Evolutionary conservation across 1,140 invertebrate genomes (phyloP).

Genomic region (Neotoxoptera formosana): DNA sequence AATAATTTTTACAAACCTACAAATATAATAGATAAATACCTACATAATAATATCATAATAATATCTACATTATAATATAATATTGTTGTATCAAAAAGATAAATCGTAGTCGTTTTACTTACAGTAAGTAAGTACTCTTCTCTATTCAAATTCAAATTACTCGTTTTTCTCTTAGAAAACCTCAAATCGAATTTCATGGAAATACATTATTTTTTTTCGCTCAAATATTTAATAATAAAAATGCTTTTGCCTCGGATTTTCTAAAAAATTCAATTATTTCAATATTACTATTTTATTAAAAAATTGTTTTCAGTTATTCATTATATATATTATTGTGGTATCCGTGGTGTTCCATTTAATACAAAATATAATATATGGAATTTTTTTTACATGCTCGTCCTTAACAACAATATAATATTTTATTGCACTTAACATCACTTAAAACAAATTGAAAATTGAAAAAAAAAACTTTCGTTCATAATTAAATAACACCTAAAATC

Average conservation of each 20-base stretch:
- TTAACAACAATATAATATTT: not conserved
- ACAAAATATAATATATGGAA: not conserved
- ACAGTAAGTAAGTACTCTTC: not conserved
- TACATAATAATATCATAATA: too few species aligned
- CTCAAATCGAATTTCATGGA: not conserved
- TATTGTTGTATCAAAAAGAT: not conserved
- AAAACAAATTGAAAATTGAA: not conserved
- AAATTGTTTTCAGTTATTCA: not conserved
- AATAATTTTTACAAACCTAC: not conserved
- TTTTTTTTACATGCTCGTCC: not conserved
- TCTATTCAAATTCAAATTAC: conserved; percentile 18
- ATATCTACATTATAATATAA: too few species aligned
- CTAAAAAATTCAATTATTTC: not conserved
- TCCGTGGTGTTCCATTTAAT: not conserved
- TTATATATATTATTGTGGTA: not conserved
- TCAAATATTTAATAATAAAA: conserved; percentile 14
- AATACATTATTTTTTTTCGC: not conserved
- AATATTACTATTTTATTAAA: not conserved
- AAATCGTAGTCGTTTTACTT: not conserved
- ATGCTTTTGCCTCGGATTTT: not conserved
- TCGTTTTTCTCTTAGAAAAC: not conserved
- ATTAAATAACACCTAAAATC: not conserved
- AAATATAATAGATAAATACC: not conserved
- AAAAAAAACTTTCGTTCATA: not conserved
- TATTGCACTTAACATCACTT: not conserved